phyloP scores from a whole-genome alignment of 2,888 invertebrate species.

The Actias luna region DNA sequence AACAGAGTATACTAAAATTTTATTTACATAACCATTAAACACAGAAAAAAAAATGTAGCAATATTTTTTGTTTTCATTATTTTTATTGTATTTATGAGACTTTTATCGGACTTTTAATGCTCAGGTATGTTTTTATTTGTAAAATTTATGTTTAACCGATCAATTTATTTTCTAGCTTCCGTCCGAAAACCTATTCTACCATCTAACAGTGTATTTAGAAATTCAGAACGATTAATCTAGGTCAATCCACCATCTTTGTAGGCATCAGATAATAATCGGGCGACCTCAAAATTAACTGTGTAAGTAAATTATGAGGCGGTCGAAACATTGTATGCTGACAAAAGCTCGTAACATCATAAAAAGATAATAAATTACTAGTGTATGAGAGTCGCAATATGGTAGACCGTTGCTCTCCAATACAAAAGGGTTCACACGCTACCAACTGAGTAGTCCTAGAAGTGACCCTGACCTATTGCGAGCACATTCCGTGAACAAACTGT shows the following conservation, averaged over 20 bases:
- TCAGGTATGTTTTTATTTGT: too few species aligned
- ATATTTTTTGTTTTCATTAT: too few species aligned
- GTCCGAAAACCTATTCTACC: too few species aligned
- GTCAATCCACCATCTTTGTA: background rate
- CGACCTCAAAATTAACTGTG: background rate
- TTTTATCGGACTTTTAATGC: too few species aligned
- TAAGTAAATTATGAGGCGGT: background rate
- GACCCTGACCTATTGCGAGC: conserved; percentile 43
- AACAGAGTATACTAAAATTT: too few species aligned
- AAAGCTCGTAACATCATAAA: background rate
- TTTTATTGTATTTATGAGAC: too few species aligned
- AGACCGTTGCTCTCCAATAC: conserved; percentile 26
- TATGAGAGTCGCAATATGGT: conserved; percentile 2
- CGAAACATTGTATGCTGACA: background rate
- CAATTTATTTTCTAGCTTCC: too few species aligned
- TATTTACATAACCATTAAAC: too few species aligned
- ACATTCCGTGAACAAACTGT: conserved; percentile 26
- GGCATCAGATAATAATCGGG: background rate
- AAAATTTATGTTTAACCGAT: too few species aligned
- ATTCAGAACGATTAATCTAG: too few species aligned
- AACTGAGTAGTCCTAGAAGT: conserved; percentile 32
- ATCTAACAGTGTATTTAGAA: too few species aligned
- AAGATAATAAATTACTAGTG: background rate
- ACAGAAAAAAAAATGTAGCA: too few species aligned
- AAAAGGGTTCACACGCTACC: conserved; percentile 47